Base-by-base conservation (phyloP, 37 sponge, comb jelly and placozoan species). In the Oopsacas minuta region DNA sequence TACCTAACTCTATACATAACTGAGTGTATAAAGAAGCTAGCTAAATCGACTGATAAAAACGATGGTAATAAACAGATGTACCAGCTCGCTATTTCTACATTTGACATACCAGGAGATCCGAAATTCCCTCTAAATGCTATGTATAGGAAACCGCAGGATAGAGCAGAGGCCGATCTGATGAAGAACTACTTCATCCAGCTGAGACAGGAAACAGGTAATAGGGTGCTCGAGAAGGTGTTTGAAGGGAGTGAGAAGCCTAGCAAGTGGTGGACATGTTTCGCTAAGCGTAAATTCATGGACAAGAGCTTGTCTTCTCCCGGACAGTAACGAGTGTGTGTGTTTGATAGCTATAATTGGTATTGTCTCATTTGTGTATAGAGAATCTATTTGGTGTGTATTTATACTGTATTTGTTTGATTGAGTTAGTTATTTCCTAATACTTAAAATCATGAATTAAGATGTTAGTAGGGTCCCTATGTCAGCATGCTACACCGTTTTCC, bases 211-310 rank as follows among this genome's bases (percentile, higher is more conserved):
- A 7, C 90, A 0, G 95, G 99, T 17, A 86, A 81, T n/a, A 86
- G 99, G 12, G 86, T 97, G n/a, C 92, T 91, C 32, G 94, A 94
- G 52, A 97, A 92, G 87, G 99, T 94, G 17, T 96, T 84, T 87
- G 92, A 81, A 30, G 38, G 83, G 36, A 91, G 81, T 0, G 91
- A 86, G 0, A 92, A 90, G 38, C 96, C 96, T 12, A n/a, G 52
- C 1, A 82, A 97, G 95, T 97, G 99, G 99, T 97, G 99, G 99
- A 84, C 93, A 8, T 97, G 99, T 39, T 97, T 97, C 88, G 87
- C 95, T 0, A 91, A 94, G 85, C 93, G 91, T 81, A 90, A 94
- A 39, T 97, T 97, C 88, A 97, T 97, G 99, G 99, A 97, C 93
- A 94, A 94, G 92, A 93, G 92, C 81, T 90, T 97, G 38, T 89